A percentile compares a stretch with the other conserved stretches of the same genome.
phyloP scores from a whole-genome alignment of 2,888 invertebrate species.

The Neelides folsomi region DNA sequence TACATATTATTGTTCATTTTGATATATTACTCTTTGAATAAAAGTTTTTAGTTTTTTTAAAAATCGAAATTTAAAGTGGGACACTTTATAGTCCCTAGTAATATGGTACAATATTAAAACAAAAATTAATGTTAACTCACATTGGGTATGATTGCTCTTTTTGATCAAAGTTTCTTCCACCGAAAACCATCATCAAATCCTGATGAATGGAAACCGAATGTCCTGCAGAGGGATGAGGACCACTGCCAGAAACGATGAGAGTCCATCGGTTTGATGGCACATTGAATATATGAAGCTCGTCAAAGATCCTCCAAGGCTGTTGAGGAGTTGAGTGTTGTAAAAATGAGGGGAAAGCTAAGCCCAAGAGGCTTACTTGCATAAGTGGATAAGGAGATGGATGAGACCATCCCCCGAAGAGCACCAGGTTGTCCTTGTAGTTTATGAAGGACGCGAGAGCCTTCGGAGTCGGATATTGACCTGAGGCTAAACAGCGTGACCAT shows the following conservation, averaged over 20 bases:
- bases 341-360: background rate
- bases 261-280: slow-evolving; percentile 68
- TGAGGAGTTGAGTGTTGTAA: background rate
- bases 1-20: too few relatives aligned
- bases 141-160: slow-evolving; percentile 29
- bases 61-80: too few relatives aligned
- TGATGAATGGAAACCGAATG: slow-evolving; percentile 79
- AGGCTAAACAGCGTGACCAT: slow-evolving; percentile 72
- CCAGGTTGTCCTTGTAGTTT: slow-evolving; percentile 64
- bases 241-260: slow-evolving; percentile 47
- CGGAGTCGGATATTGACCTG: slow-evolving; percentile 83
- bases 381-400: slow-evolving; percentile 29
- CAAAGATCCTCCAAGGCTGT: slow-evolving; percentile 65
- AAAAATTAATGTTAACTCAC: slow-evolving; percentile 8
- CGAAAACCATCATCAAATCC: slow-evolving; percentile 71
- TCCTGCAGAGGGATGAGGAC: slow-evolving; percentile 73
- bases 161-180: slow-evolving; percentile 41
- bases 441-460: slow-evolving; percentile 90
- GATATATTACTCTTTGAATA: too few relatives aligned
- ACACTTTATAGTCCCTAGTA: too few relatives aligned
- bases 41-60: too few relatives aligned
- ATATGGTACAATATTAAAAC: background rate
- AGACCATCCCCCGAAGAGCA: slow-evolving; percentile 87
- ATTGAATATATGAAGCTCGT: slow-evolving; percentile 80
- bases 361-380: slow-evolving; percentile 18